A percentile compares a stretch with the other conserved stretches of the same genome.
Conservation (phyloP, 2,888 invertebrate species). For the Drosophila lacicola region DNA sequence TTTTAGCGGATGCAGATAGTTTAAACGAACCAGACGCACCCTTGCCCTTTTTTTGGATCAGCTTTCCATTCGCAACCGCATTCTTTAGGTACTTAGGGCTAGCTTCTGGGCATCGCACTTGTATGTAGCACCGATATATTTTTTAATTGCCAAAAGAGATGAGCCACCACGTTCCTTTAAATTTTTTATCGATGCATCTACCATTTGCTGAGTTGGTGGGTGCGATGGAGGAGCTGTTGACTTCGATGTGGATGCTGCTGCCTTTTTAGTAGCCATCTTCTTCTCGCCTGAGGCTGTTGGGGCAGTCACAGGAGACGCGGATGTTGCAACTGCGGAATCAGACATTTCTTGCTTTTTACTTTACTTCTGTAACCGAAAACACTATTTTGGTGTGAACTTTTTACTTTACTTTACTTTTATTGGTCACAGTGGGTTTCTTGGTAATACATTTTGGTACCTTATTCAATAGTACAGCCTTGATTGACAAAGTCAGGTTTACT, state of each 20-base stretch:
- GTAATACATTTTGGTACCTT: too few species aligned
- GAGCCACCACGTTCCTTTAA: constrained; percentile 61
- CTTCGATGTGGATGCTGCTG: constrained; percentile 28
- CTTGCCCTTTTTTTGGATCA: constrained; percentile 77
- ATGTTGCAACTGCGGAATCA: too few species aligned
- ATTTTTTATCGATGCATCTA: constrained; percentile 50
- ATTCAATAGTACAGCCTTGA: too few species aligned
- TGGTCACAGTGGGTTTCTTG: too few species aligned
- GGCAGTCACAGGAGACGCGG: constrained; percentile 7
- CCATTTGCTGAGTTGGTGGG: constrained; percentile 57
- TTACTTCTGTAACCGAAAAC: too few species aligned
- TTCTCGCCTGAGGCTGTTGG: constrained; percentile 33
- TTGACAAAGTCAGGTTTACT: too few species aligned
- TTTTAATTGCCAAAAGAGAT: constrained; percentile 58
- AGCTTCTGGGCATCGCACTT: constrained; percentile 55
- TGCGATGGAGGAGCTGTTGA: constrained; percentile 29
- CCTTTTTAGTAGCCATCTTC: constrained; percentile 40
- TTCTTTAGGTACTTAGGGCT: constrained; percentile 86
- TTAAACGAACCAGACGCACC: constrained; percentile 66
- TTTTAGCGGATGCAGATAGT: constrained; percentile 54
- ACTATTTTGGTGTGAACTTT: too few species aligned
- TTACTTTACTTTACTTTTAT: too few species aligned
- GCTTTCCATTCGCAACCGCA: constrained; percentile 86
- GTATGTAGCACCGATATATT: constrained; percentile 57
- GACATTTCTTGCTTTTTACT: too few species aligned